Percentiles rank a stretch among this genome's conserved stretches.
phyloP scores from a whole-genome alignment of 2,797 vertebrate genomes.

The Lepilemur ruficaudatus region DNA sequence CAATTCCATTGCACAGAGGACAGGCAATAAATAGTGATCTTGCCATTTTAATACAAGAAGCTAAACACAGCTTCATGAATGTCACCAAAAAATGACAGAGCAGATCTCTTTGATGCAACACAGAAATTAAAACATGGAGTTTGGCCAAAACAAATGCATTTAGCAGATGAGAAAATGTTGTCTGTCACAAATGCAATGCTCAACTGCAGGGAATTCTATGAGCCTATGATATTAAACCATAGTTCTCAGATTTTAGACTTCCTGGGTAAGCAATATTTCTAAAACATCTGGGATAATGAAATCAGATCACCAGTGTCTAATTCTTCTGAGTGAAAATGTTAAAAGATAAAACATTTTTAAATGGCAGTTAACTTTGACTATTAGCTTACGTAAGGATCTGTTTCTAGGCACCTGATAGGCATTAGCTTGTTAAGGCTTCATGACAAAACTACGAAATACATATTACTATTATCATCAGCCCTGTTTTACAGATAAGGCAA shows the following conservation, averaged over 20 bases:
- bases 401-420: neutral
- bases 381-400: neutral
- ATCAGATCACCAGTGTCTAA: neutral
- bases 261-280: neutral
- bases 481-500: neutral
- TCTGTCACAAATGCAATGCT: neutral
- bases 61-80: neutral
- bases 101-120: neutral
- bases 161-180: neutral
- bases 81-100: neutral
- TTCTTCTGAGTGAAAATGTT: neutral
- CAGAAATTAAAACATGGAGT: neutral
- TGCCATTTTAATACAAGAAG: constrained; percentile 2
- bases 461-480: too few species aligned
- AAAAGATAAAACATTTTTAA: neutral
- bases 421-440: neutral
- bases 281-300: neutral
- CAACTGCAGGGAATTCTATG: neutral
- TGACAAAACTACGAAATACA: fast-evolving
- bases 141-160: neutral
- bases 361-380: neutral
- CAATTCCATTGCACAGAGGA: neutral
- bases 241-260: neutral
- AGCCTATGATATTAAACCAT: neutral
- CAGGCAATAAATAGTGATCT: neutral